Conservation (phyloP, 64 coral and sea anemone genomes). For the Pachyseris speciosa region DNA sequence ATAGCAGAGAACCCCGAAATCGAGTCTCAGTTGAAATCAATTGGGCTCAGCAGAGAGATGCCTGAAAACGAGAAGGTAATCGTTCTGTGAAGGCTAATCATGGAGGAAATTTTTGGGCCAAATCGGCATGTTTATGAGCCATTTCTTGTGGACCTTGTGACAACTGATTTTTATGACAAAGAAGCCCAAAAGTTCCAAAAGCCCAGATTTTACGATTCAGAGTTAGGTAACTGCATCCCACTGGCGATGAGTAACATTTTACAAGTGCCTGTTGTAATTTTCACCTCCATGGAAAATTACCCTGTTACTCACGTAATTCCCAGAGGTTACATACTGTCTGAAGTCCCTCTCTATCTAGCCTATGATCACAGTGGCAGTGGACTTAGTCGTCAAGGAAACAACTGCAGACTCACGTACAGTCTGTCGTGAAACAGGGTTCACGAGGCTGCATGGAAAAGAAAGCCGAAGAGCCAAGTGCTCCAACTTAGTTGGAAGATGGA, state of each 20-base stretch:
- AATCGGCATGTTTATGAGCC: background rate
- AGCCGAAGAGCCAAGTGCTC: conserved; percentile 11
- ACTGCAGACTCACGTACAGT: too few species aligned
- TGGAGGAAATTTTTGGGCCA: background rate
- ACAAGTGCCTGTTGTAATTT: background rate
- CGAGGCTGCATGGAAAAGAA: conserved; percentile 23
- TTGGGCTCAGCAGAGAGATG: background rate
- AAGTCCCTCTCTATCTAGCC: background rate
- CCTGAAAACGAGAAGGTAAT: background rate
- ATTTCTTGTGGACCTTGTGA: background rate
- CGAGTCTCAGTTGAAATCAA: background rate
- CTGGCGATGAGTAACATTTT: background rate
- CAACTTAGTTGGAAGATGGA: conserved; percentile 30
- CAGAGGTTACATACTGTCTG: background rate
- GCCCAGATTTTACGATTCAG: background rate
- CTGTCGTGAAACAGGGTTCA: too few species aligned
- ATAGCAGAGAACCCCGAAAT: background rate
- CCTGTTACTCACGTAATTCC: background rate
- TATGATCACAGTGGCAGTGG: background rate
- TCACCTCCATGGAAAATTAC: conserved; percentile 24
- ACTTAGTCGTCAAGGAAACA: too few species aligned
- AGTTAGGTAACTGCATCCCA: conserved; percentile 17
- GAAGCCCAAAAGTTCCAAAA: conserved; percentile 2
- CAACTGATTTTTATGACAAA: background rate
- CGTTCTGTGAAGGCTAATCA: background rate